Base-by-base conservation (phyloP, 2,113 vertebrate genomes). In the Sebastes fasciatus region DNA sequence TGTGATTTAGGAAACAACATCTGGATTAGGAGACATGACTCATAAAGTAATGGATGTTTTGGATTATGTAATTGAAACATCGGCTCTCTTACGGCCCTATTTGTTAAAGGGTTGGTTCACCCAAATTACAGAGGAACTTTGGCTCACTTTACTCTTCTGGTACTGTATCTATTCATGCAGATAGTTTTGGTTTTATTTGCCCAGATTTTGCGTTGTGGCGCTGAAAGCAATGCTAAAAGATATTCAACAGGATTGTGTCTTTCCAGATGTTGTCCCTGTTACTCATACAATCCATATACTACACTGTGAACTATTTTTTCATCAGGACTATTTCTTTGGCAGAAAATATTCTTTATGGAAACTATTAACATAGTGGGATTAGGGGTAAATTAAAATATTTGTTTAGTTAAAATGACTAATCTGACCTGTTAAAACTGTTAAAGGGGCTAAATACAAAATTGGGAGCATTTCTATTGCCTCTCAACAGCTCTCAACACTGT, bases 1-100 rank as follows among this genome's bases (percentile, higher is more conserved):
- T 60, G 21, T 70, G 79, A 79, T 21, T 69, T 66, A 7, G 45
- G 76, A 73, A 74, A 66, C 51, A 84, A 77, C 87, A 91, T 90
- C 79, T 90, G 86, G 86, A 81, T 90, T 62, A 85, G 46, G 78
- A 87, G 80, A 84, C 79, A 10, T 91, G 85, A 88, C 77, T 89
- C 81, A 90, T 42, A n/a, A 64, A 61, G 71, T 84, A 76, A 86
- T 85, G 65, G 74, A 81, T 86, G 80, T 83, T 89, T 91, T 84
- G 66, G 54, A 83, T 87, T 76, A 82, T 70, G 73, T 65, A 78
- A 83, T 19, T 68, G 42, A 74, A 77, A 82, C 57, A 63, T 71
- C 6, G 3, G 61, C 55, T 81, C 26, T 64, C 45, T 69, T 19
- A n/a, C 16, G 61, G 68, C 6, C 21, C 17, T 23, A 49, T 66